Conservation (phyloP, 2,888 invertebrate species). For the Ornithoptera priamus region DNA sequence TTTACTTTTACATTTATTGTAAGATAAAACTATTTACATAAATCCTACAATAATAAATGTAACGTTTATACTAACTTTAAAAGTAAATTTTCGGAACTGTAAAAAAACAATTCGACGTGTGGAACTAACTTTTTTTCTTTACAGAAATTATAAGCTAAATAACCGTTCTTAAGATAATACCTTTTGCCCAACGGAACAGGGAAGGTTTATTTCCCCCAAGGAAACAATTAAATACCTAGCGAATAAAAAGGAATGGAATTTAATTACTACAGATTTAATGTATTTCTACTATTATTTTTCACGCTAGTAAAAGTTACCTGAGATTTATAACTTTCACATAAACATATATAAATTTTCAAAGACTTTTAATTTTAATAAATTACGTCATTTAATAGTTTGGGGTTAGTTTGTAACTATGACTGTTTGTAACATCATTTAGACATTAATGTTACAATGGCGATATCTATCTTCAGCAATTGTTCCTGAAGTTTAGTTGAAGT, state of each 20-base stretch:
- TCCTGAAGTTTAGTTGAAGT: no score
- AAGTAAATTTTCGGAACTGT: slow-evolving; percentile 48
- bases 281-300: slow-evolving; percentile 42
- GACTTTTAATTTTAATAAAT: background rate
- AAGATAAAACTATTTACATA: slow-evolving; percentile 73
- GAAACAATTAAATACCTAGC: slow-evolving; percentile 50
- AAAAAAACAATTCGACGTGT: slow-evolving; percentile 48
- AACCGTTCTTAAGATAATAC: slow-evolving; percentile 44
- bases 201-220: slow-evolving; percentile 23
- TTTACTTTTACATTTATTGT: slow-evolving; percentile 44
- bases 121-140: slow-evolving; percentile 55
- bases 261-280: slow-evolving; percentile 50
- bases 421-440: no score
- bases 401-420: no score
- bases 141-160: slow-evolving; percentile 53
- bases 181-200: slow-evolving; percentile 41
- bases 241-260: slow-evolving; percentile 72
- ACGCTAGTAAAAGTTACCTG: slow-evolving; percentile 25
- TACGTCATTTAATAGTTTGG: background rate
- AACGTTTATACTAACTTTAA: slow-evolving; percentile 51
- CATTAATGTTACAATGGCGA: no score
- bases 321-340: background rate
- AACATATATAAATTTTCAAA: background rate
- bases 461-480: no score
- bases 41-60: slow-evolving; percentile 56